phyloP scores from a whole-genome alignment of 2,797 vertebrate genomes.

The Halcyon leucocephala region DNA sequence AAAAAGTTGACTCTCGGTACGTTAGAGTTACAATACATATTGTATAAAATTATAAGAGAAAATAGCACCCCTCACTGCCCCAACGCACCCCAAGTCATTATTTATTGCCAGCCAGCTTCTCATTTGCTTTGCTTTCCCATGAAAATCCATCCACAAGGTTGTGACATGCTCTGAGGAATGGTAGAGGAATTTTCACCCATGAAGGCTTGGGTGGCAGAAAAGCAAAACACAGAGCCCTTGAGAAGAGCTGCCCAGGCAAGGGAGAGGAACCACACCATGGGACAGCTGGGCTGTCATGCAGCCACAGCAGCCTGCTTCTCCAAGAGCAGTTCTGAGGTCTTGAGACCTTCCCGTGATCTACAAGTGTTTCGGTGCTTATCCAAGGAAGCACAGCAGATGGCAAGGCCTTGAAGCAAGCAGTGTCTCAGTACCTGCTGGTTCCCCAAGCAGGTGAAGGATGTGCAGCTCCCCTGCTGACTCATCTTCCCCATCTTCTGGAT shows the following conservation, averaged over 20 bases:
- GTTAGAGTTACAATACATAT: not conserved
- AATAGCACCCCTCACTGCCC: not conserved
- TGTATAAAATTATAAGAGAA: not conserved
- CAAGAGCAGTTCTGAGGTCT: not conserved
- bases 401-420: not conserved
- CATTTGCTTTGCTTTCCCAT: not conserved
- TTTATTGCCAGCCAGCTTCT: not conserved
- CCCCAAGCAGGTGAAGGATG: not conserved
- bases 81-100: not conserved
- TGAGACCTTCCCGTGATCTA: not conserved
- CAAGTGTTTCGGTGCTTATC: not conserved
- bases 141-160: not conserved
- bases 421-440: not conserved
- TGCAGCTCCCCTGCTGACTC: not conserved
- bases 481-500: not conserved
- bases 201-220: not conserved
- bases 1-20: not conserved
- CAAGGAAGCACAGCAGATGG: not conserved
- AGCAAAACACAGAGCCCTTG: not conserved
- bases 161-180: not conserved
- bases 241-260: not conserved
- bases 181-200: not conserved
- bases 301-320: not conserved
- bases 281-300: not conserved
- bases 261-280: not conserved